A percentile compares a stretch with the other conserved stretches of the same genome.
Evolutionary conservation across 2,888 invertebrate species (phyloP).

Genomic region (Pteria penguin): DNA sequence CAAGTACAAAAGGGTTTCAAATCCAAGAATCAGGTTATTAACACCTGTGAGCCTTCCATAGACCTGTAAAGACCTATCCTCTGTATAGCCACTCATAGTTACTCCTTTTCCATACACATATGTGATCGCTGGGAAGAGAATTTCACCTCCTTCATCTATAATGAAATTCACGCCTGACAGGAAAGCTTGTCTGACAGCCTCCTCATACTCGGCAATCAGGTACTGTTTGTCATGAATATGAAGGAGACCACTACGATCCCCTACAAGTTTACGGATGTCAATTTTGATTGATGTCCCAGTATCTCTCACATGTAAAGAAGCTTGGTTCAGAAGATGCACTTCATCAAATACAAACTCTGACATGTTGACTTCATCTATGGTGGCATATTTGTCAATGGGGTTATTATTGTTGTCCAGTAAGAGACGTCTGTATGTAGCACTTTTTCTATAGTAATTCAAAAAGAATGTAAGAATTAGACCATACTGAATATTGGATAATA

Average conservation of each 20-base stretch:
- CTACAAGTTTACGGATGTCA: slow-evolving; percentile 51
- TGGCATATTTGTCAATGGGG: slow-evolving; percentile 61
- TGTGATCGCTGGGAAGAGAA: slow-evolving; percentile 57
- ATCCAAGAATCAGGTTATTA: slow-evolving; percentile 56
- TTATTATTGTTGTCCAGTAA: slow-evolving; percentile 59
- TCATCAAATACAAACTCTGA: slow-evolving; percentile 61
- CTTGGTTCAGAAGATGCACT: slow-evolving; percentile 60
- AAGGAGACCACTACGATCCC: slow-evolving; percentile 64
- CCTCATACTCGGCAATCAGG: slow-evolving; percentile 55
- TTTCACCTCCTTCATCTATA: slow-evolving; percentile 55
- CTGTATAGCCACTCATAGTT: slow-evolving; percentile 40
- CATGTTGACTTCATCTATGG: slow-evolving; percentile 54
- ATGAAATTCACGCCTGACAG: slow-evolving; percentile 64
- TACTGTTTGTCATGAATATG: slow-evolving; percentile 59
- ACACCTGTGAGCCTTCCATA: slow-evolving; percentile 63
- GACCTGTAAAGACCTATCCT: slow-evolving; percentile 55
- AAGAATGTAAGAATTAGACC: too few relatives aligned
- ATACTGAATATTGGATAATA: too few relatives aligned
- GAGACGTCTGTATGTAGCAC: slow-evolving; percentile 52
- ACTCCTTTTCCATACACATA: slow-evolving; percentile 68
- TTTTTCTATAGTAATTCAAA: slow-evolving; percentile 24
- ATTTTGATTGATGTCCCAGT: slow-evolving; percentile 40
- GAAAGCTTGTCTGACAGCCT: slow-evolving; percentile 57
- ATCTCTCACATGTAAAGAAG: slow-evolving; percentile 58
- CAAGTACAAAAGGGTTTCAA: slow-evolving; percentile 55